Conservation (phyloP, 2,888 invertebrate species). For the Leistus spinibarbis region DNA sequence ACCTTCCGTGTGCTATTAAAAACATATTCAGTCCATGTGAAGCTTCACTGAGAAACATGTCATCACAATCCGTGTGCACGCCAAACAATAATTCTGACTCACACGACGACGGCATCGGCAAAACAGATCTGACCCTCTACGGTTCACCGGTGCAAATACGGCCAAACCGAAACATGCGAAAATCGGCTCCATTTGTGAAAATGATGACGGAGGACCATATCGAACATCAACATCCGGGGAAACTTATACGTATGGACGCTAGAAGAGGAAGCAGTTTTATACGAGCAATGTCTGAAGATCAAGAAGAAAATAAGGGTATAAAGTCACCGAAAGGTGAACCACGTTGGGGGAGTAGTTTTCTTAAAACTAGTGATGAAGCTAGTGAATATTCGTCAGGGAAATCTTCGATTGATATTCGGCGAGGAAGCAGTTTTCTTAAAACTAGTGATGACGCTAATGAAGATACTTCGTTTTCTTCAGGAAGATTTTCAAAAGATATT, state of each 20-base stretch:
- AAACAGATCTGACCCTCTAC: conserved; percentile 19
- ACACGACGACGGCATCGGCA: neutral
- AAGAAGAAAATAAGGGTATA: conserved; percentile 10
- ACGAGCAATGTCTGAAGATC: conserved; percentile 36
- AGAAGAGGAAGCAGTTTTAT: conserved; percentile 33
- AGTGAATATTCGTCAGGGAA: neutral
- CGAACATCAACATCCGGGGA: conserved; percentile 12
- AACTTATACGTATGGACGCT: conserved; percentile 17
- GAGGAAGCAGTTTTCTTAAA: neutral
- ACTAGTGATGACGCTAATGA: neutral
- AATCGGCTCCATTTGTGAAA: conserved; percentile 26
- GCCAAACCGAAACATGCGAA: conserved; percentile 13
- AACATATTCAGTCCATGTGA: neutral
- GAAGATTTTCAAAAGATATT: neutral
- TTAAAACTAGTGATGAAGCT: conserved; percentile 16
- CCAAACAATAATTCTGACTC: conserved; percentile 15
- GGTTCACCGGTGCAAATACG: conserved; percentile 32
- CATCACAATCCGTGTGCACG: conserved; percentile 12
- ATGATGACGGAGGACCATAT: conserved; percentile 20
- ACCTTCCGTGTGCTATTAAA: neutral
- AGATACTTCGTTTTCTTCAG: neutral
- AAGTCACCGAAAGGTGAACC: conserved; percentile 9
- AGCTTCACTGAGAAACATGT: conserved; percentile 2
- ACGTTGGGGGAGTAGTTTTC: conserved; percentile 26
- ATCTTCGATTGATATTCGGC: neutral